Conservation (phyloP, 2,888 invertebrate species). For the Dryadula phaetusa region DNA sequence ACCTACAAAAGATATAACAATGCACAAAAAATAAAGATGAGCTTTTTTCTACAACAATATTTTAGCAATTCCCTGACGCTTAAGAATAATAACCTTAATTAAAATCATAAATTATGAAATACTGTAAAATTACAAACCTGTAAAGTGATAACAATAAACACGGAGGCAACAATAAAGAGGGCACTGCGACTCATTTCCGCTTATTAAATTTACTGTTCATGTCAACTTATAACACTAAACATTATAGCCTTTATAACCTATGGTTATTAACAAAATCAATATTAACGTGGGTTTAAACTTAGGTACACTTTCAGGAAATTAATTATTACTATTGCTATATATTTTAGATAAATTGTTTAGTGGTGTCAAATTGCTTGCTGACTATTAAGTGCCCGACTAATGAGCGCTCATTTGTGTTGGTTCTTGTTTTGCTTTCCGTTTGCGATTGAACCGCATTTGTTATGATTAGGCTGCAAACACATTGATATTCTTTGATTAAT, state of each 20-base stretch:
- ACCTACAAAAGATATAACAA: no score
- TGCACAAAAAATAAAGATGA: no score
- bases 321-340: no score
- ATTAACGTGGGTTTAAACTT: background rate
- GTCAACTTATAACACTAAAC: constrained; percentile 53
- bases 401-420: constrained; percentile 53
- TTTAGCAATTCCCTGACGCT: background rate
- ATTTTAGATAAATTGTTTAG: constrained; percentile 31
- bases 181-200: constrained; percentile 69
- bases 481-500: constrained; percentile 36
- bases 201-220: constrained; percentile 61
- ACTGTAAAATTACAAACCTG: constrained; percentile 61
- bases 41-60: no score
- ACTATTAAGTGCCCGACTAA: constrained; percentile 59
- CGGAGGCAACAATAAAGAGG: constrained; percentile 60
- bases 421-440: constrained; percentile 63
- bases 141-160: constrained; percentile 63
- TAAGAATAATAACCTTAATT: background rate
- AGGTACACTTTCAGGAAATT: background rate
- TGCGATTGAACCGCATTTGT: constrained; percentile 56
- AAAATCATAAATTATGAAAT: background rate
- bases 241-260: constrained; percentile 1
- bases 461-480: constrained; percentile 62
- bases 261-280: background rate
- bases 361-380: constrained; percentile 45